Conservation (phyloP, 2,113 vertebrate species). For the Ctenomys sociabilis region DNA sequence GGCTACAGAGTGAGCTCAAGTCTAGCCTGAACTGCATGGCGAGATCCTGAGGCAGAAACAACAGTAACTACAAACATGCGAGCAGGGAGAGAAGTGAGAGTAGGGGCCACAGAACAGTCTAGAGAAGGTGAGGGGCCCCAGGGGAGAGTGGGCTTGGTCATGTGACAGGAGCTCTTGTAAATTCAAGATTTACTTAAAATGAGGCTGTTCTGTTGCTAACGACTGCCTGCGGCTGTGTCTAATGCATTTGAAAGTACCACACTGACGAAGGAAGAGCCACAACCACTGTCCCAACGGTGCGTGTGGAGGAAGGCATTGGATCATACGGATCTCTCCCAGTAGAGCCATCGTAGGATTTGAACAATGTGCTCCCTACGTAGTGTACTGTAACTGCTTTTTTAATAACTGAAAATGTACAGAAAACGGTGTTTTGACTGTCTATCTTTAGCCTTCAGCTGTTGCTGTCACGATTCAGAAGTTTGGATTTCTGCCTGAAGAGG, state of each 20-base stretch:
- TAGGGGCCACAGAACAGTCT: not conserved
- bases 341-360: constrained; percentile 64
- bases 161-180: not conserved
- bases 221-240: not conserved
- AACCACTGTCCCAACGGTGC: not conserved
- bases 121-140: not conserved
- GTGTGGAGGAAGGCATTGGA: constrained; percentile 17
- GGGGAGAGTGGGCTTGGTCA: not conserved
- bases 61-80: too few species aligned
- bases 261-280: not conserved
- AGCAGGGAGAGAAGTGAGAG: not conserved
- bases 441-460: constrained; percentile 83
- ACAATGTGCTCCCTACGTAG: constrained; percentile 63
- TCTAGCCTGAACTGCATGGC: too few species aligned
- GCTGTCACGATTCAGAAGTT: constrained; percentile 80
- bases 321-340: not conserved
- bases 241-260: constrained; percentile 6
- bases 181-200: constrained; percentile 2
- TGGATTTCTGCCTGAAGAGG: constrained; percentile 71
- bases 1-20: too few species aligned
- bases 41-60: too few species aligned
- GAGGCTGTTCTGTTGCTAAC: not conserved
- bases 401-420: constrained; percentile 81
- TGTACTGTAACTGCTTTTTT: constrained; percentile 78
- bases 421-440: constrained; percentile 83